Evolutionary conservation across 2,888 invertebrate genomes (phyloP).

Genomic region (Oligia latruncula): DNA sequence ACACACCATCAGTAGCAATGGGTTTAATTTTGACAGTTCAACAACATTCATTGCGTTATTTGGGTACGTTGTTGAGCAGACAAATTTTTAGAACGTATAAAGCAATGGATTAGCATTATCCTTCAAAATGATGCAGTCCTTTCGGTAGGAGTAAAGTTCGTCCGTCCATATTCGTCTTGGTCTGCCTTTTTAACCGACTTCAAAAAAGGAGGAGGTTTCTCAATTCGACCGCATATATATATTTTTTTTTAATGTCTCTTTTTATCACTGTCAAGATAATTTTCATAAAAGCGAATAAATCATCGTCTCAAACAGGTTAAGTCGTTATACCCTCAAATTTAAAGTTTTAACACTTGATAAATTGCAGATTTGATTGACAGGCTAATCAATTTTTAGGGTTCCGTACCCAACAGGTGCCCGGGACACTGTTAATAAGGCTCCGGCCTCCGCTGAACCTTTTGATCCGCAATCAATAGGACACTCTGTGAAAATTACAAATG

Average conservation of each 20-base stretch:
- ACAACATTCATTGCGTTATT: not conserved
- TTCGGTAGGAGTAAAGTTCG: not conserved
- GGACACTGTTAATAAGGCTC: not conserved
- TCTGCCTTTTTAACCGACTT: too few species aligned
- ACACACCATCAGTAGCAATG: not conserved
- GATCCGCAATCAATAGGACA: not conserved
- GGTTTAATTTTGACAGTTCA: not conserved
- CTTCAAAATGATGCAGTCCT: not conserved
- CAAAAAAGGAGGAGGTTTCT: too few species aligned
- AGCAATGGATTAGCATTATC: too few species aligned
- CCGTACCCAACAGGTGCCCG: not conserved
- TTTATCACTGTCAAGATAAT: conserved; percentile 40
- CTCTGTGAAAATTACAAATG: too few species aligned
- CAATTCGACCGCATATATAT: too few species aligned
- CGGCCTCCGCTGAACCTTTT: not conserved
- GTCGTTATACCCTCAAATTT: conserved; percentile 33
- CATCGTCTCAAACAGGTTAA: conserved; percentile 23
- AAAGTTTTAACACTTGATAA: conserved; percentile 46
- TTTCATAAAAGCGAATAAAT: conserved; percentile 35
- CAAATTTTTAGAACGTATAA: too few species aligned
- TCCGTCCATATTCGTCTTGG: not conserved
- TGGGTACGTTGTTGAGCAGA: too few species aligned
- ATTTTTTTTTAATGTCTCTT: conserved; percentile 24
- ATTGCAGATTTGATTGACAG: conserved; percentile 66
- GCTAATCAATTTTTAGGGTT: conserved; percentile 51